These are phyloP conservation scores for Argynnis bischoffii DNA, from an alignment of 2,888 invertebrate species.

Conservation along the genomic window DNA sequence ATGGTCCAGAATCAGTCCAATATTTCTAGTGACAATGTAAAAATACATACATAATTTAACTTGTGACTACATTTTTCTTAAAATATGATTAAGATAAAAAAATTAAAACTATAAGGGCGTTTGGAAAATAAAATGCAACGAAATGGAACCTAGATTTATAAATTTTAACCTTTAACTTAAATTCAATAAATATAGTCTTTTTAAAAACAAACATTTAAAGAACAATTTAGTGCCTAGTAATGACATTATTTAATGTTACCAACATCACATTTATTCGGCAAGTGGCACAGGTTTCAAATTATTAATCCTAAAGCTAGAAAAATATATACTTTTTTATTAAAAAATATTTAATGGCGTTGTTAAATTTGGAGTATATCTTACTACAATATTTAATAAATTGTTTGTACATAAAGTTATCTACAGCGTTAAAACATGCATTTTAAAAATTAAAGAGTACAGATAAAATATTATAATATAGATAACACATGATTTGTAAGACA, in stretches of 20 bases:
- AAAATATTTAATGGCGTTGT: not conserved
- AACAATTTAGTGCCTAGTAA: not conserved
- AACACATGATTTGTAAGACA: constrained; percentile 7
- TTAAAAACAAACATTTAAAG: too few species aligned
- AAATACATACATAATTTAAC: constrained; percentile 5
- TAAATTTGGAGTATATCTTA: constrained; percentile 6
- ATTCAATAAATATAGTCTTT: too few species aligned
- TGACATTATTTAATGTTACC: not conserved
- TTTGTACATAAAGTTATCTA: constrained; percentile 26
- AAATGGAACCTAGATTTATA: too few species aligned
- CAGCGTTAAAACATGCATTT: constrained; percentile 22
- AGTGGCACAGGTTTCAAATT: constrained; percentile 5
- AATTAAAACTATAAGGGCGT: not conserved
- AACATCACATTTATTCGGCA: not conserved
- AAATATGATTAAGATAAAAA: not conserved
- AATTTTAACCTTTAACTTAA: too few species aligned
- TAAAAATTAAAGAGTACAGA: constrained; percentile 15
- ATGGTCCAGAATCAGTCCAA: not conserved
- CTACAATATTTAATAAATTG: constrained; percentile 1
- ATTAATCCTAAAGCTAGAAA: not conserved
- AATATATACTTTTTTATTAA: not conserved
- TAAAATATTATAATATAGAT: constrained; percentile 15
- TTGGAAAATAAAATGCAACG: not conserved
- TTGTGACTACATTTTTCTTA: not conserved
- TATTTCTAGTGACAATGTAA: constrained; percentile 6